Base-by-base conservation (phyloP, 2,888 invertebrate genomes). In the Tiphia femorata region DNA sequence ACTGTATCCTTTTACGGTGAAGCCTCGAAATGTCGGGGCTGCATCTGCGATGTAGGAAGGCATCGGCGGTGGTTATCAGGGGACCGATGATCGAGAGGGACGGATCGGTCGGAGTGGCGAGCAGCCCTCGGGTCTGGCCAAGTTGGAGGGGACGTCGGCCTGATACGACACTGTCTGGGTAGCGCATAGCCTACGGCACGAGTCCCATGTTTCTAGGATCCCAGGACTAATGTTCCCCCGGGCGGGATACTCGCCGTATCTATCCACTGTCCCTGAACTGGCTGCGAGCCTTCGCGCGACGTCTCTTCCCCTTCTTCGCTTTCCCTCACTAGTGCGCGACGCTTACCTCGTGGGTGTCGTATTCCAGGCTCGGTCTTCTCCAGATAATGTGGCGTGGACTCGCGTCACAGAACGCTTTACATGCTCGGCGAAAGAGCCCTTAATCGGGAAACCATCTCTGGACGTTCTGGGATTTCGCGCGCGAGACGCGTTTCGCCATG, bases 141-240 rank as follows among this genome's bases (percentile, higher is more conserved):
- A 27, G 42, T 17, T 10, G 42, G 42, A 38, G 54, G 47, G 63
- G 48, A n/a, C n/a, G n/a, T n/a, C n/a, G n/a, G n/a, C 58, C 58
- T 49, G 61, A 58, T 69, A 62, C 67, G 49, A 51, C 50, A 33
- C 57, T 50, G 57, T 57, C 43, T 25, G 47, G 49, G 17, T 23
- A 41, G 33, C 40, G 30, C 40, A 59, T 49, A 29, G 49, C 41
- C 37, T 40, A 55, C 51, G 35, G 52, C 42, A 49, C 48, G 59
- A 64, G 47, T 55, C 41, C 61, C 62, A 52, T 61, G 69, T 55
- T 58, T 66, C 64, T 67, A 58, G 63, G 66, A 73, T 75, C 67
- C 73, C 71, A 70, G 73, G 73, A 76, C 76, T 78, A 77, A 79
- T 78, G 77, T 72, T 74, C 75, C 78, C 74, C 62, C 62, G 60